Evolutionary conservation across 2,888 invertebrate genomes (phyloP).

Genomic region (Micoletzkya japonica): DNA sequence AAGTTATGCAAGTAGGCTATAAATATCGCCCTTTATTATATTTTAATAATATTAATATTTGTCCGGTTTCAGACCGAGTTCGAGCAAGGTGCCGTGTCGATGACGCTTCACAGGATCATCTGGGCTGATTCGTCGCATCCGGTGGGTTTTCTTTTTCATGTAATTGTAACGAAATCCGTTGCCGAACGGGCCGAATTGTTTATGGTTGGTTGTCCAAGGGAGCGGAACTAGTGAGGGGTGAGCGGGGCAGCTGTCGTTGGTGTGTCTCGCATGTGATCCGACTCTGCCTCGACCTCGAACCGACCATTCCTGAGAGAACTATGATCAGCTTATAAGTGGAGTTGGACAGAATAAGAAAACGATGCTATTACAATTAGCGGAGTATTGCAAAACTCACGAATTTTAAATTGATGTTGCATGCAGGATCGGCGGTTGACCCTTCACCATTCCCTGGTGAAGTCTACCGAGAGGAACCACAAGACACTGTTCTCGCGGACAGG

Average conservation of each 20-base stretch:
- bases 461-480: conserved; percentile 58
- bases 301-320: not conserved
- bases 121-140: conserved; percentile 63
- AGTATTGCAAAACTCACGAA: too few species aligned
- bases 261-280: too few species aligned
- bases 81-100: conserved; percentile 60
- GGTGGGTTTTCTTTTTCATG: conserved; percentile 37
- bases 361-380: too few species aligned
- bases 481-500: conserved; percentile 61
- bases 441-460: conserved; percentile 60
- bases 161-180: too few species aligned
- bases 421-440: conserved; percentile 57
- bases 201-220: too few species aligned
- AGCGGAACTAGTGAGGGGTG: too few species aligned
- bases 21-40: conserved; percentile 8
- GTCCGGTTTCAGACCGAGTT: conserved; percentile 51
- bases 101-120: conserved; percentile 61
- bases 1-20: not conserved
- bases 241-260: too few species aligned
- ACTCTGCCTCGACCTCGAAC: not conserved
- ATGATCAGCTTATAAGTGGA: too few species aligned
- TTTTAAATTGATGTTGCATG: conserved; percentile 17
- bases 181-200: too few species aligned
- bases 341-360: too few species aligned
- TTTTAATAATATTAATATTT: not conserved